Evolutionary conservation across 2,888 invertebrate genomes (phyloP), one percentile per base, ranked within the genome.

Genomic region (Andrena trimmerana): DNA sequence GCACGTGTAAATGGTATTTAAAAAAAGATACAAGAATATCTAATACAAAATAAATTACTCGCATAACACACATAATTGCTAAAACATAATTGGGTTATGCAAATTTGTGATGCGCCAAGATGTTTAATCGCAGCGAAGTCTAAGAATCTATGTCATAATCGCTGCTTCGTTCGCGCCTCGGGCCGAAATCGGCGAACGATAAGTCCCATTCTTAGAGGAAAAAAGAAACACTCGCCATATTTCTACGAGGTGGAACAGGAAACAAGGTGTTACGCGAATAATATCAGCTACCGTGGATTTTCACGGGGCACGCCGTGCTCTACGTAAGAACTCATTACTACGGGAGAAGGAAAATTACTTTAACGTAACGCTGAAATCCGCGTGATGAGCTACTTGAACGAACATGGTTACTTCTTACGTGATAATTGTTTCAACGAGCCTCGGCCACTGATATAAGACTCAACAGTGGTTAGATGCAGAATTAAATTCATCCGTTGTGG

Each of bases 361-460:
- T 31, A 74, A 76, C 73, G 75, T 66, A 76, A 72, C 63, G 63
- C 2, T 29, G 52, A 13, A 67, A 42, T 8, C 42, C 48, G n/a
- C 70, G 24, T 42, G 73, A 62, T 69, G 59, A 75, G 71, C 42
- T 68, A 76, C 29, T 76, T 70, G 60, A 57, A 73, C 68, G 54
- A 70, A 72, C 73, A 69, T 48, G 74, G 59, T 67, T 75, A 63
- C 72, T 68, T 24, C 73, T 78, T 83, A 86, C 83, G 76, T 76
- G 73, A 87, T 83, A 80, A 87, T 83, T 29, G 60, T 74, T 70
- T 59, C 57, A 75, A 82, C 62, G 50, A 82, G 67, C 8, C 48
- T 36, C 20, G 57, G 27, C 24, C 42, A n/a, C 31, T 60, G 48
- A 54, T 33, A 31, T 13, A 16, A 10, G 33, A 59, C 62, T 80